Conservation (phyloP, 2,113 vertebrate genomes). For the Chiloscyllium plagiosum region DNA sequence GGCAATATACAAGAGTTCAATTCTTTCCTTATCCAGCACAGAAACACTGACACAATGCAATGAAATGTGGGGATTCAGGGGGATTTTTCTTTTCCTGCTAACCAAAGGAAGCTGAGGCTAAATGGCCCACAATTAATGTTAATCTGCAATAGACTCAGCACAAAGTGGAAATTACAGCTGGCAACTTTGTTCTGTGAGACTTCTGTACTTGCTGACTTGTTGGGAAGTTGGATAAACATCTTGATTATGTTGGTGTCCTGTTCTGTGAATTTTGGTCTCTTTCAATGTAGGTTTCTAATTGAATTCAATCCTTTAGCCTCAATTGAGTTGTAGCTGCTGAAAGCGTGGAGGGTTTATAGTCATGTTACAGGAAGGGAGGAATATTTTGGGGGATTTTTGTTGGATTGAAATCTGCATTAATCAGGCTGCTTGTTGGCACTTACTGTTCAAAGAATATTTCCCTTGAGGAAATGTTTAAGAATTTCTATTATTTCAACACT, state of each 20-base stretch:
- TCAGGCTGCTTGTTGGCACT: background rate
- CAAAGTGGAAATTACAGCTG: background rate
- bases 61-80: background rate
- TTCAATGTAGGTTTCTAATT: background rate
- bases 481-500: slow-evolving; percentile 22
- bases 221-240: background rate
- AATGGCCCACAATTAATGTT: background rate
- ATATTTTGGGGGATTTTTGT: slow-evolving; percentile 24
- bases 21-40: background rate
- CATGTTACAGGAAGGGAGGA: slow-evolving; percentile 2
- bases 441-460: background rate
- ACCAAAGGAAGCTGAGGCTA: background rate
- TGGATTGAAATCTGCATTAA: background rate
- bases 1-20: background rate
- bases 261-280: background rate
- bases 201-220: background rate
- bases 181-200: background rate
- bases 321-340: background rate
- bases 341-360: background rate
- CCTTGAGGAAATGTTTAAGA: background rate
- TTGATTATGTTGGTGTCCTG: background rate
- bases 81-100: background rate
- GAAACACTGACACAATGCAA: background rate
- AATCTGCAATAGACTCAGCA: background rate
- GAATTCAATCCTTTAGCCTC: background rate